These are phyloP conservation scores for rabbit (Oryctolagus cuniculus) DNA, from an alignment of 2,113 vertebrate genomes.

Conservation along the genomic window DNA sequence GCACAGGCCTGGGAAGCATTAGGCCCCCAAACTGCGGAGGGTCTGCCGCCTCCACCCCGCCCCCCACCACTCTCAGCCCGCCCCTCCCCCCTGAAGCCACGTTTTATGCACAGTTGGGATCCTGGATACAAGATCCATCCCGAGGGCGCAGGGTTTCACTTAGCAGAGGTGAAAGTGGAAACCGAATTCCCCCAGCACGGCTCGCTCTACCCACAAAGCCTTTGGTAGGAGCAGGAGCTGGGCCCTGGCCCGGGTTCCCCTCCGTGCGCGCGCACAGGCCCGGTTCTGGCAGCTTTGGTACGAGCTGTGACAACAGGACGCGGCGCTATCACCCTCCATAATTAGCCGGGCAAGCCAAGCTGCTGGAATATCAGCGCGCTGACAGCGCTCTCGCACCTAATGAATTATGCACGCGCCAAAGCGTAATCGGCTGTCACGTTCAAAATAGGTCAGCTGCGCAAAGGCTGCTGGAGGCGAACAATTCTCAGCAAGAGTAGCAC, in stretches of 20 bases:
- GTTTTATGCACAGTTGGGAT: constrained; percentile 56
- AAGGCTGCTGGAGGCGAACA: constrained; percentile 74
- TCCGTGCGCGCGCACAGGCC: constrained; percentile 72
- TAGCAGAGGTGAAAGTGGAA: constrained; percentile 72
- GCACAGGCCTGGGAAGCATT: not conserved
- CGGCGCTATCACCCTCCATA: constrained; percentile 78
- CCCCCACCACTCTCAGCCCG: constrained; percentile 65
- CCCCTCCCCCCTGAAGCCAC: constrained; percentile 42
- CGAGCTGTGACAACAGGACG: constrained; percentile 71
- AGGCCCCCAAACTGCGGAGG: not conserved
- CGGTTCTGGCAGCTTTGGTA: constrained; percentile 74
- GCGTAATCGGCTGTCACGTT: constrained; percentile 83
- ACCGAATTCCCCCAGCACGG: constrained; percentile 34
- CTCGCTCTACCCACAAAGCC: constrained; percentile 29
- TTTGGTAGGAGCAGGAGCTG: constrained; percentile 56
- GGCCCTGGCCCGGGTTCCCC: constrained; percentile 68
- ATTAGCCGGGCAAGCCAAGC: constrained; percentile 79
- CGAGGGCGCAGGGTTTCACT: constrained; percentile 52
- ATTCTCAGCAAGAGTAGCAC: constrained; percentile 67
- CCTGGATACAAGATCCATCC: constrained; percentile 46
- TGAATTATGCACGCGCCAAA: constrained; percentile 87
- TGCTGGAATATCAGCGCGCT: constrained; percentile 69
- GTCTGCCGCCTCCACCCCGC: not conserved
- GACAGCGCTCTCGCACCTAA: constrained; percentile 81
- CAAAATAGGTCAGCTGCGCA: constrained; percentile 84